Evolutionary conservation across 2,113 vertebrate genomes (phyloP), one percentile per base, ranked within the genome.

Genomic region (Oxyruncus cristatus): DNA sequence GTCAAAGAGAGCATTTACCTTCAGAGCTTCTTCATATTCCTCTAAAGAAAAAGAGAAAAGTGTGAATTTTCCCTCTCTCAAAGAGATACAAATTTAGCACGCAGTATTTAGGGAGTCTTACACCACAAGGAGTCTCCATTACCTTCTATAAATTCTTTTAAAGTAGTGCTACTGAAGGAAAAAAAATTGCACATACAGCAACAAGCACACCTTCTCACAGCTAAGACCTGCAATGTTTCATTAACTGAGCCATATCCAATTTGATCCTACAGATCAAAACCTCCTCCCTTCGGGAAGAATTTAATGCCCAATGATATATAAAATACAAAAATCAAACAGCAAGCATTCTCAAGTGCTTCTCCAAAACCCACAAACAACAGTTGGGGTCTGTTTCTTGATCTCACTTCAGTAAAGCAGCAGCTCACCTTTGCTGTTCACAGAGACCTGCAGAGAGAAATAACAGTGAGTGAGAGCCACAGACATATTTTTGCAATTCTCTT

Each of bases 21-120:
- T 99, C 84, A 99, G 98, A 92, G 99, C 99, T 98, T 99, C 99
- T 98, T 99, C 98, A 84, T 99, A 99, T 94, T 99, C 99, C 97
- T 98, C 99, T 99, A 97, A 88, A 98, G 93, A 76, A 93, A 94
- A 95, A 96, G 50, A 41, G 71, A 96, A 75, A 92, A 91, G 79
- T 1, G 61, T 97, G 47, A 97, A 33, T 77, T 46, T 59, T 44
- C 44, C 49, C n/a, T 8, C 16, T 47, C 41, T 76, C 37, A 71
- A 50, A 44, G 1, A 80, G 37, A 70, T 53, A 0, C 6, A 74
- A 88, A 6, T 71, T 88, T 62, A 88, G 17, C 27, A 92, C 39
- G 46, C 1, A 33, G 32, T 47, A 76, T 28, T 91, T 16, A 66
- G 18, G 59, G 70, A 75, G 6, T 5, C 14, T 84, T 35, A 33